phyloP scores from a whole-genome alignment of 2,113 vertebrate genomes.

The Porphyrio hochstetteri region DNA sequence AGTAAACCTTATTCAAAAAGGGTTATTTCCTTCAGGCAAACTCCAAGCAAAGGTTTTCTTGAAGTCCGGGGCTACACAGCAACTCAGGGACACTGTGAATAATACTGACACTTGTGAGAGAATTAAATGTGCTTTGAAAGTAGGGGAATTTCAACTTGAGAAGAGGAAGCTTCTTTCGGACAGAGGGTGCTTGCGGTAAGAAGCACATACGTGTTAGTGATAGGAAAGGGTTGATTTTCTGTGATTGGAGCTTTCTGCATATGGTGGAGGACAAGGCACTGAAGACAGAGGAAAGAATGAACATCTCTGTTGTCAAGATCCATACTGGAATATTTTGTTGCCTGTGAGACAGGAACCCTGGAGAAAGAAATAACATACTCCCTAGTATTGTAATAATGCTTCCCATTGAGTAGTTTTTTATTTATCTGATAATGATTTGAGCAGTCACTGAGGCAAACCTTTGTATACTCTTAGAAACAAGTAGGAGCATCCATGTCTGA shows the following conservation, averaged over 20 bases:
- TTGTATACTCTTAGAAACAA: not conserved
- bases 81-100: not conserved
- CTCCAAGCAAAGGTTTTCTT: not conserved
- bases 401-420: not conserved
- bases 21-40: conserved; percentile 12
- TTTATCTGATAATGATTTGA: not conserved
- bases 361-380: not conserved
- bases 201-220: not conserved
- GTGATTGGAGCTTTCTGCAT: not conserved
- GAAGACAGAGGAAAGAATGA: not conserved
- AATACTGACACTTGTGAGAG: not conserved
- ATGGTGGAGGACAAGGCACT: not conserved
- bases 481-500: not conserved
- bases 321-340: not conserved
- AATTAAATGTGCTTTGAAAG: conserved; percentile 1
- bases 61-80: not conserved
- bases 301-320: not conserved
- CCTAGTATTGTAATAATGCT: not conserved
- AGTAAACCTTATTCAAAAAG: not conserved
- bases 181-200: not conserved
- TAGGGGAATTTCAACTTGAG: conserved; percentile 47
- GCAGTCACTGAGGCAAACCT: not conserved
- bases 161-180: conserved; percentile 43
- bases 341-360: not conserved
- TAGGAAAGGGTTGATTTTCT: not conserved